Evolutionary conservation across 1,140 invertebrate genomes (phyloP).

Genomic region (Laodelphax striatellus): DNA sequence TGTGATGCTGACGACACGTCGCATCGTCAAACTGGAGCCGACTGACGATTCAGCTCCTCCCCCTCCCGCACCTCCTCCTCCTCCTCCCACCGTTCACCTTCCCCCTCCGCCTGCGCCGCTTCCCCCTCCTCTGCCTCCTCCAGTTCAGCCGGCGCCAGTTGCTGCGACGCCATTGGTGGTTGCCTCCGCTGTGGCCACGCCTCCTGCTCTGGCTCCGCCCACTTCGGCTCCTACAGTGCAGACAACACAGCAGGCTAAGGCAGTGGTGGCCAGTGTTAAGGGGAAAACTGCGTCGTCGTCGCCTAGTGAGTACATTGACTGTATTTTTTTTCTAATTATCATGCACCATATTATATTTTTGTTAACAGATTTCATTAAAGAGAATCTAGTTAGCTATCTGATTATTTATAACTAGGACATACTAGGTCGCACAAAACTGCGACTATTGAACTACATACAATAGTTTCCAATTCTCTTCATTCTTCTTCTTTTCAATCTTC

Average conservation of each 20-base stretch:
- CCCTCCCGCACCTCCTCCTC: slow-evolving; percentile 12
- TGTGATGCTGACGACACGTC: slow-evolving; percentile 29
- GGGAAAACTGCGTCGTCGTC: no score
- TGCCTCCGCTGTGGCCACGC: not conserved
- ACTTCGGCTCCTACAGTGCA: not conserved
- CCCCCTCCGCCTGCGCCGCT: slow-evolving; percentile 17
- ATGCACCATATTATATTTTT: no score
- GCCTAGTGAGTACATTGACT: no score
- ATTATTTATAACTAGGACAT: no score
- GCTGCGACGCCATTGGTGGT: not conserved
- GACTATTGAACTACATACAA: no score
- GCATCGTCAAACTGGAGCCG: slow-evolving; percentile 30
- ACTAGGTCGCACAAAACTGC: no score
- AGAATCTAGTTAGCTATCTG: no score
- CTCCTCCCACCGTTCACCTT: slow-evolving; percentile 5
- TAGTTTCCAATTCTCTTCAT: no score
- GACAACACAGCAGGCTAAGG: not conserved
- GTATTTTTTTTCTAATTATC: no score
- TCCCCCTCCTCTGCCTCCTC: slow-evolving; percentile 19
- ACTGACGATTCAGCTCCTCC: not conserved
- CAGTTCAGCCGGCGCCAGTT: slow-evolving; percentile 16
- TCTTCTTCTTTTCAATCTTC: no score
- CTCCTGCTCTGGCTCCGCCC: not conserved
- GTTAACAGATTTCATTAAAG: no score
- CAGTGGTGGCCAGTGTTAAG: no score